Percentiles rank a stretch among this genome's conserved stretches.
Conservation (phyloP, 2,888 invertebrate species). For the Drosophila macrospina region DNA sequence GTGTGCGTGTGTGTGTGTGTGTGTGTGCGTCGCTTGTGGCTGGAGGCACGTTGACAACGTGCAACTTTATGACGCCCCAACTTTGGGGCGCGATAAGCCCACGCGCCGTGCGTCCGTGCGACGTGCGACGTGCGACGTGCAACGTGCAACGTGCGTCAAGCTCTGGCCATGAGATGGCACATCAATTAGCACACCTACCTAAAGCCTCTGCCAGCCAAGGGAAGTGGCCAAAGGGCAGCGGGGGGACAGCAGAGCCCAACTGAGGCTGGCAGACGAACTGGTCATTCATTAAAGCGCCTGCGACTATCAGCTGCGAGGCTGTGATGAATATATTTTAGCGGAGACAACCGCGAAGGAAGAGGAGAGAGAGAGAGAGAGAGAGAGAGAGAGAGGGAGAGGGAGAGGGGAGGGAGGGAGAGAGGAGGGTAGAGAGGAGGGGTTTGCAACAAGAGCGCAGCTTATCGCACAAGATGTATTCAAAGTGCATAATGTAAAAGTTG, state of each 20-base stretch:
- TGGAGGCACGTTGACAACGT: conserved; percentile 65
- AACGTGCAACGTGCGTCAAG: conserved; percentile 57
- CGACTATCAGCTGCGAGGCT: conserved; percentile 60
- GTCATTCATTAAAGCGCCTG: conserved; percentile 72
- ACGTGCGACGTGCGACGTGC: conserved; percentile 53
- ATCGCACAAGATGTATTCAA: conserved; percentile 78
- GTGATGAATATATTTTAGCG: conserved; percentile 76
- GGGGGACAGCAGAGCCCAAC: not conserved
- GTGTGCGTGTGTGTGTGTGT: conserved; percentile 7
- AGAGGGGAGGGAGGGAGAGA: not conserved
- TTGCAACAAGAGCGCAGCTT: conserved; percentile 60
- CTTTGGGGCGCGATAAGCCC: conserved; percentile 75
- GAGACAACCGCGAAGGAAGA: conserved; percentile 59
- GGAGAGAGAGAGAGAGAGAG: not conserved
- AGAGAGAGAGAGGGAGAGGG: not conserved
- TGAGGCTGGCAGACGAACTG: conserved; percentile 26
- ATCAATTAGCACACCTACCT: conserved; percentile 78
- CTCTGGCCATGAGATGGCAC: conserved; percentile 68
- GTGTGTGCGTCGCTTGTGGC: conserved; percentile 20
- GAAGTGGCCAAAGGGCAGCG: not conserved
- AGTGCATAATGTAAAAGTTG: conserved; percentile 78
- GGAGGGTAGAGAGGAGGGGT: not conserved
- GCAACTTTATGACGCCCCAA: conserved; percentile 78
- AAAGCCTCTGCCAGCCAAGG: conserved; percentile 8
- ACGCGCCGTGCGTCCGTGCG: conserved; percentile 53